phyloP scores from a whole-genome alignment of 2,113 vertebrate genomes.

The Diadophis punctatus region DNA sequence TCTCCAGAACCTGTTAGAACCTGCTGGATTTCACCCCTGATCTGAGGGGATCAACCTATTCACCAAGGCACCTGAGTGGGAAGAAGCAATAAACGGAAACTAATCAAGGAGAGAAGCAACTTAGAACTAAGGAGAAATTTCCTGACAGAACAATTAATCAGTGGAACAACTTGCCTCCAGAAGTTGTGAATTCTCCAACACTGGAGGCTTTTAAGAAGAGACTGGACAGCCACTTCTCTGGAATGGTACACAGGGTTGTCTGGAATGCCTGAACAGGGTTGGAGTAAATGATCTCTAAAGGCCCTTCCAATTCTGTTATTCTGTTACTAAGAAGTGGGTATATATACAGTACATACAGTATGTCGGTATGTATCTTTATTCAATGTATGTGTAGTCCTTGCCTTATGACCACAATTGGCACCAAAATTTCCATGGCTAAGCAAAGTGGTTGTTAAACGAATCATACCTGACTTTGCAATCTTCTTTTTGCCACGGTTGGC shows the following conservation, averaged over 20 bases:
- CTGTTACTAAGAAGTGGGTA: too few relatives aligned
- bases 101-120: neutral
- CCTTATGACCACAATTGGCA: too few relatives aligned
- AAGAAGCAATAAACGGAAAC: neutral
- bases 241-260: neutral
- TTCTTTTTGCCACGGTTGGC: too few relatives aligned
- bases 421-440: too few relatives aligned
- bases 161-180: neutral
- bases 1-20: too few relatives aligned
- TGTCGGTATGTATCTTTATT: neutral
- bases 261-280: neutral
- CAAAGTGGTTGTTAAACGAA: too few relatives aligned
- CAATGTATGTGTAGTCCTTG: neutral
- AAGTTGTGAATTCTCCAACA: neutral
- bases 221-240: fast-evolving
- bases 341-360: too few relatives aligned
- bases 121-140: neutral
- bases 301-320: neutral
- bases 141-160: neutral
- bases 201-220: neutral
- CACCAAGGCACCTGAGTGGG: neutral
- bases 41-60: neutral
- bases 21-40: too few relatives aligned
- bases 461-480: too few relatives aligned
- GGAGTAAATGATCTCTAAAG: neutral